Evolutionary conservation across 2,888 invertebrate genomes (phyloP).

Genomic region (Dolichopus griseipennis): DNA sequence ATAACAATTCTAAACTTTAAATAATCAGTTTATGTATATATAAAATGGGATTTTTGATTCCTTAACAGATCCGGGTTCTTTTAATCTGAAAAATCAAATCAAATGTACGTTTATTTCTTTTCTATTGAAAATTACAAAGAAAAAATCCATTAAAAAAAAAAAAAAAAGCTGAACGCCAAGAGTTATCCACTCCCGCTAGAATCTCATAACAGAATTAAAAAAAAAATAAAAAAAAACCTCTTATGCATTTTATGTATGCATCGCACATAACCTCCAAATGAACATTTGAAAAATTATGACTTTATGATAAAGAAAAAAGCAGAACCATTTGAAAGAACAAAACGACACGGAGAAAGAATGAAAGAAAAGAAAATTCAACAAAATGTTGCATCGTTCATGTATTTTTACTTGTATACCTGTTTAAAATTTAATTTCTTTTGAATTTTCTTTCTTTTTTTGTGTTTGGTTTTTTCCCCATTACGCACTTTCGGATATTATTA

Average conservation of each 20-base stretch:
- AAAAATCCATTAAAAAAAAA: not conserved
- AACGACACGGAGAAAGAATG: too few relatives aligned
- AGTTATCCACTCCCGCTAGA: slow-evolving; percentile 3
- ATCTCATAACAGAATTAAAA: not conserved
- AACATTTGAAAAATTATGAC: slow-evolving; percentile 3
- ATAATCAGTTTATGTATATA: too few relatives aligned
- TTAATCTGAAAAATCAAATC: not conserved
- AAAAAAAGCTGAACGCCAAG: not conserved
- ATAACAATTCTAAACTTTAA: not conserved
- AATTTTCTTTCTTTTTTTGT: not conserved
- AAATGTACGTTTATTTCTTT: not conserved
- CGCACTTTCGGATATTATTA: slow-evolving; percentile 6
- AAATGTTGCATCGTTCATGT: not conserved
- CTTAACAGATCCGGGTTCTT: not conserved
- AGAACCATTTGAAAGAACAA: not conserved
- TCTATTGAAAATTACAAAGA: not conserved
- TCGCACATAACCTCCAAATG: not conserved
- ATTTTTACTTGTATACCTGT: not conserved
- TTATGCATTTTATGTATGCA: not conserved
- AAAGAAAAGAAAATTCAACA: too few relatives aligned
- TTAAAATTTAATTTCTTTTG: not conserved
- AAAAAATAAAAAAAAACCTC: too few relatives aligned
- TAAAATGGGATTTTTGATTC: not conserved
- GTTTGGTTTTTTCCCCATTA: not conserved
- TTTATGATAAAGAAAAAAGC: not conserved